These are phyloP conservation scores for Enteromius fasciolatus DNA, from an alignment of 2,797 vertebrate genomes.

Conservation along the genomic window DNA sequence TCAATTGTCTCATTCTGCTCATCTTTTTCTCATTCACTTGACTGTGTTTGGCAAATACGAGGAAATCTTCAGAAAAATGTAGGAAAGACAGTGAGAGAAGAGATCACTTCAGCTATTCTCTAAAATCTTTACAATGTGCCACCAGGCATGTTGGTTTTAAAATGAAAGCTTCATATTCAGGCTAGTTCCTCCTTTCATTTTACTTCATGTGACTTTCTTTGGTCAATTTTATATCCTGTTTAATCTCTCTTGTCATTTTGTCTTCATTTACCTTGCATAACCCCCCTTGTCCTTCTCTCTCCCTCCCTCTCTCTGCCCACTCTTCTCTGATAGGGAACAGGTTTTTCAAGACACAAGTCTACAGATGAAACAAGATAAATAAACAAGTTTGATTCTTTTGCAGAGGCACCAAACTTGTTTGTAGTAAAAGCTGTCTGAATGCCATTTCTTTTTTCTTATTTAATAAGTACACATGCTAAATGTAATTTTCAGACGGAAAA, in stretches of 20 bases:
- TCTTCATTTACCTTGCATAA: slow-evolving; percentile 32
- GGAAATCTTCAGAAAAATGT: background rate
- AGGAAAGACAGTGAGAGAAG: background rate
- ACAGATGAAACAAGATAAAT: slow-evolving; percentile 60
- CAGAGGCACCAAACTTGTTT: slow-evolving; percentile 37
- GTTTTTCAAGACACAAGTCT: slow-evolving; percentile 63
- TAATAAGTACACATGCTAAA: background rate
- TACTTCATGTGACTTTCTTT: slow-evolving; percentile 18
- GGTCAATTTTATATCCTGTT: slow-evolving; percentile 20
- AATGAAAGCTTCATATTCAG: background rate
- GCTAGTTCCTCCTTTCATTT: background rate
- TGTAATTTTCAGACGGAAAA: background rate
- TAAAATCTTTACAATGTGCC: background rate
- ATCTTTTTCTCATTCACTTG: background rate
- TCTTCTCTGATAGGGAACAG: slow-evolving; percentile 59
- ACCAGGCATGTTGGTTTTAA: background rate
- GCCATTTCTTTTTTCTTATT: background rate
- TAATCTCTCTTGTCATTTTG: slow-evolving; percentile 36
- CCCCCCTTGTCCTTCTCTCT: background rate
- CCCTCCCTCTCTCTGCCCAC: slow-evolving; percentile 27
- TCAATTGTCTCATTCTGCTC: background rate
- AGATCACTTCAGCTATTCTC: background rate
- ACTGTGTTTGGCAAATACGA: background rate
- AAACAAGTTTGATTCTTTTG: slow-evolving; percentile 55
- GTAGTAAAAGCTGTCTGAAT: slow-evolving; percentile 42